These are phyloP conservation scores for Polypterus senegalus DNA, from an alignment of 2,113 vertebrate species.

Conservation along the genomic window DNA sequence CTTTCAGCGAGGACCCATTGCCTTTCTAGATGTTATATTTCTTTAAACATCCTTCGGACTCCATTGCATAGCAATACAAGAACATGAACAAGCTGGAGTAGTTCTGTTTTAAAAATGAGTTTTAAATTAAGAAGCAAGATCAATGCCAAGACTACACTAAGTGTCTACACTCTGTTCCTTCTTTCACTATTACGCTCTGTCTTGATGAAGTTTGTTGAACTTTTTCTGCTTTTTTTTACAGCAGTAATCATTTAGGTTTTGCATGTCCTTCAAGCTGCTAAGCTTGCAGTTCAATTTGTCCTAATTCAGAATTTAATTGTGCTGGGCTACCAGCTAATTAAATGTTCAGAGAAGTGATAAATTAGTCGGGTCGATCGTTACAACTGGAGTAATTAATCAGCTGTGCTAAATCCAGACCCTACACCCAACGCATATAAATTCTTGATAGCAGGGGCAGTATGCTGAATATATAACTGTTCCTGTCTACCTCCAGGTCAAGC, in stretches of 20 bases:
- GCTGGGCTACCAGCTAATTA: conserved; percentile 65
- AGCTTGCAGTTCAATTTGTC: conserved; percentile 57
- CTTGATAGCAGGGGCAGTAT: conserved; percentile 1
- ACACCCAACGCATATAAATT: conserved; percentile 21
- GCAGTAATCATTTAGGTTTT: conserved; percentile 18
- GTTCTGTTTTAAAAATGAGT: too few species aligned
- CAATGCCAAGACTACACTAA: neutral
- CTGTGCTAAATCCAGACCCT: conserved; percentile 37
- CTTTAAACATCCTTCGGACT: too few species aligned
- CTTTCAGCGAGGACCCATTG: too few species aligned
- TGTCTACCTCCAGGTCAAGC: too few species aligned
- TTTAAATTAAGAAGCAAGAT: neutral
- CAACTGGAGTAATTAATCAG: conserved; percentile 60
- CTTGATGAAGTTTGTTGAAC: conserved; percentile 1
- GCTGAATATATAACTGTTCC: neutral
- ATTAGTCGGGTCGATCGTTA: conserved; percentile 63
- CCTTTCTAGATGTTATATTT: too few species aligned
- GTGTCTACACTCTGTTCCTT: neutral
- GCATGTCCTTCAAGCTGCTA: conserved; percentile 46
- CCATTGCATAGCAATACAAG: too few species aligned
- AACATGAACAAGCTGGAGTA: too few species aligned
- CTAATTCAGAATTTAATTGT: conserved; percentile 63
- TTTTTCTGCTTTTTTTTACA: conserved; percentile 1
- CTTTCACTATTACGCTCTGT: neutral
- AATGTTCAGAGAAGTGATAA: conserved; percentile 74